A percentile compares a stretch with the other conserved stretches of the same genome.
Evolutionary conservation across 2,888 invertebrate species (phyloP).

Genomic region (Aphidoletes aphidimyza): DNA sequence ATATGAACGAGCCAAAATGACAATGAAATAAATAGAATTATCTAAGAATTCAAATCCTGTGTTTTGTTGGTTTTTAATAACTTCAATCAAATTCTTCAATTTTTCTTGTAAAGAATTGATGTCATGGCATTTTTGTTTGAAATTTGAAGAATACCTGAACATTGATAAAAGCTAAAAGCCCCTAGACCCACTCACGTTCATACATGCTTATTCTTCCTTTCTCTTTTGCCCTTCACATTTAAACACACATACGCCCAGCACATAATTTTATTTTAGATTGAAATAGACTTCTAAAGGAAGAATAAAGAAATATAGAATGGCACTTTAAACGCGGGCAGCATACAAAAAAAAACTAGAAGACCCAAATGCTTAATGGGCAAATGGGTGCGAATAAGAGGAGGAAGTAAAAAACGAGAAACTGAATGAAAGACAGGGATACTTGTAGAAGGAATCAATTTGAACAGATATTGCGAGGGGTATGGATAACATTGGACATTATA

Average conservation of each 20-base stretch:
- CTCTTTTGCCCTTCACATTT: neutral
- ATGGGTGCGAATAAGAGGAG: too few relatives aligned
- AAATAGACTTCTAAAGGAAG: constrained; percentile 30
- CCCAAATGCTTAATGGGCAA: neutral
- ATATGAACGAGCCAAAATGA: too few relatives aligned
- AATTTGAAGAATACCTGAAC: too few relatives aligned
- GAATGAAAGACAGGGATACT: neutral
- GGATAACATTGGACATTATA: too few relatives aligned
- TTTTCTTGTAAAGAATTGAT: too few relatives aligned
- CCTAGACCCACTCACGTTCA: neutral
- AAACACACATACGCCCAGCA: neutral
- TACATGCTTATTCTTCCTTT: neutral
- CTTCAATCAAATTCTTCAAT: too few relatives aligned
- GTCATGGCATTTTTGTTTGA: too few relatives aligned
- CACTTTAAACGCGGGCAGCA: constrained; percentile 40
- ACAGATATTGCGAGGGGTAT: constrained; percentile 16
- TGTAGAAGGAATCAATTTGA: constrained; percentile 24
- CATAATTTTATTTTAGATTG: constrained; percentile 7
- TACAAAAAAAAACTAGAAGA: neutral
- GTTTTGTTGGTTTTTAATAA: too few relatives aligned
- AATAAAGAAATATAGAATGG: constrained; percentile 51
- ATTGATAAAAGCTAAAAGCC: too few relatives aligned
- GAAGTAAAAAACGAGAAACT: too few relatives aligned
- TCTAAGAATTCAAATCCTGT: too few relatives aligned
- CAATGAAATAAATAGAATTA: too few relatives aligned